Evolutionary conservation across 2,113 vertebrate genomes (phyloP).

Genomic region (Atrichornis clamosus): DNA sequence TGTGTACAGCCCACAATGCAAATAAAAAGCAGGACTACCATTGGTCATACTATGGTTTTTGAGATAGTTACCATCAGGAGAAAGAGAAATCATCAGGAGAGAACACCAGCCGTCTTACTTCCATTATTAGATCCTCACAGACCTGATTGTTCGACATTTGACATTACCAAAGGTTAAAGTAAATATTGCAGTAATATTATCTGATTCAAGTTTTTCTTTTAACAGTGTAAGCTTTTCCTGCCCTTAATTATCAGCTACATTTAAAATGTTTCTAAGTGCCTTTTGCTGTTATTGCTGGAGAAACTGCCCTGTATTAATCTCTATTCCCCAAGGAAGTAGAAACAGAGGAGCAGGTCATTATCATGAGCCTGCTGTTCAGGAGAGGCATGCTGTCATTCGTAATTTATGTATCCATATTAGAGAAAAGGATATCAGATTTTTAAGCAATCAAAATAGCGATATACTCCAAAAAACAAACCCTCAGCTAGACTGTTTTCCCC

Average conservation of each 20-base stretch:
- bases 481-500: neutral
- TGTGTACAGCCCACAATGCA: neutral
- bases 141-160: neutral
- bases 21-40: neutral
- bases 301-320: neutral
- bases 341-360: neutral
- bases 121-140: neutral
- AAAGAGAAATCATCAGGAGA: neutral
- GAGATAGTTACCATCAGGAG: neutral
- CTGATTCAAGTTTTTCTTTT: neutral
- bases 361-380: neutral
- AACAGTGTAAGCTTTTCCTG: neutral
- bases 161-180: neutral
- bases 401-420: neutral
- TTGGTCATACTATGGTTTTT: neutral
- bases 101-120: neutral
- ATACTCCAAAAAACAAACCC: neutral
- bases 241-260: neutral
- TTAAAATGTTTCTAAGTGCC: neutral
- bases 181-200: neutral
- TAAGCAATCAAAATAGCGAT: neutral
- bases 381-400: neutral
- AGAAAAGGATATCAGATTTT: neutral
- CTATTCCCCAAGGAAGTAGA: neutral
- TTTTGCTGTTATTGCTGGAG: neutral